Percentiles rank a stretch among this genome's conserved stretches.
Evolutionary conservation across 2,797 vertebrate species (phyloP).

Genomic region (Falco berigora): DNA sequence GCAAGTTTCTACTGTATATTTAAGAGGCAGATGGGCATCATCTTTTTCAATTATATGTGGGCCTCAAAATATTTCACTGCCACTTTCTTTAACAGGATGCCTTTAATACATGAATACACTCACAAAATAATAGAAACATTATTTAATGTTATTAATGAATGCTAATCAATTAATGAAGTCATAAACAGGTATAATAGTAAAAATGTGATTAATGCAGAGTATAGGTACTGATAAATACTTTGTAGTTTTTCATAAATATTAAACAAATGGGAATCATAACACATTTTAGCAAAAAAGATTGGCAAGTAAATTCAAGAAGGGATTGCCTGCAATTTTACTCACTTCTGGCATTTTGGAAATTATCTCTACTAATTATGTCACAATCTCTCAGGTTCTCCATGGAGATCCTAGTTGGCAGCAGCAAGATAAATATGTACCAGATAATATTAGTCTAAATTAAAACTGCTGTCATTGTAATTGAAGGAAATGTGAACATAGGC

Average conservation of each 20-base stretch:
- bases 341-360: slow-evolving; percentile 19
- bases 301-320: background rate
- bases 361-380: background rate
- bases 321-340: background rate
- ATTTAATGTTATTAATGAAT: background rate
- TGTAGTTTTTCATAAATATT: background rate
- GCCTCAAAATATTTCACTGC: background rate
- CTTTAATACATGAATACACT: background rate
- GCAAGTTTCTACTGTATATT: background rate
- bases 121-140: background rate
- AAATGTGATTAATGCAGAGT: background rate
- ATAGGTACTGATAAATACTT: background rate
- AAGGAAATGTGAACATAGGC: slow-evolving; percentile 4
- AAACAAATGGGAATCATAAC: background rate
- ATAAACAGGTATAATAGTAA: background rate
- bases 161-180: background rate
- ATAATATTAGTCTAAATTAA: slow-evolving; percentile 39
- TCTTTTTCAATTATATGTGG: background rate
- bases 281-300: background rate
- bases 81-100: background rate
- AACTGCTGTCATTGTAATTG: background rate
- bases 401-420: slow-evolving; percentile 7
- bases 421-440: slow-evolving; percentile 32
- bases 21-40: background rate
- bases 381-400: background rate